These are phyloP conservation scores for Choloepus hoffmanni DNA, from an alignment of 2,113 vertebrate genomes.

Conservation along the genomic window DNA sequence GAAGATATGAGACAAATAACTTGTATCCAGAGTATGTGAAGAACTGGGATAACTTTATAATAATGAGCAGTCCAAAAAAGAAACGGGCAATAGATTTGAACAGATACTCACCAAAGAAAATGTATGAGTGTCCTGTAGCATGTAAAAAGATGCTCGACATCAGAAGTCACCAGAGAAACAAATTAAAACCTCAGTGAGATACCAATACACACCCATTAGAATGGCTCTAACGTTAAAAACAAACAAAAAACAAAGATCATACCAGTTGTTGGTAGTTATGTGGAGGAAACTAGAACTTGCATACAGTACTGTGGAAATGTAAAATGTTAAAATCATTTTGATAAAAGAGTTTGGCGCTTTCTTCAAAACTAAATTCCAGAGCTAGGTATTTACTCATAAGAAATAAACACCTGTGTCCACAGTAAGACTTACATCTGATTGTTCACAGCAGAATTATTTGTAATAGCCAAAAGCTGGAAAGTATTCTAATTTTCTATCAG, in stretches of 20 bases:
- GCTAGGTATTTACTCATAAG: not conserved
- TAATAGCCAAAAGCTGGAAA: not conserved
- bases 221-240: not conserved
- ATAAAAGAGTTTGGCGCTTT: no score
- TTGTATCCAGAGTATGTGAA: not conserved
- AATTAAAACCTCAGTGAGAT: not conserved
- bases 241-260: not conserved
- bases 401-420: not conserved
- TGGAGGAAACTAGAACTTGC: not conserved
- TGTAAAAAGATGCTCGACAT: not conserved
- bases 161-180: not conserved
- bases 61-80: not conserved
- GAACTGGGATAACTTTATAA: not conserved
- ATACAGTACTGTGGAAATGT: not conserved
- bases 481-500: not conserved
- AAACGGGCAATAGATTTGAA: not conserved
- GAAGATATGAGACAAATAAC: no score
- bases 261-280: not conserved
- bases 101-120: not conserved
- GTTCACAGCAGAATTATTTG: not conserved
- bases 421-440: not conserved
- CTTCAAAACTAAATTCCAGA: not conserved
- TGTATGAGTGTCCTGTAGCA: not conserved
- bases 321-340: no score
- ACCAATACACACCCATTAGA: not conserved